Evolutionary conservation across 2,888 invertebrate species (phyloP), one percentile per base, ranked within the genome.

Genomic region (Melanchra persicariae): DNA sequence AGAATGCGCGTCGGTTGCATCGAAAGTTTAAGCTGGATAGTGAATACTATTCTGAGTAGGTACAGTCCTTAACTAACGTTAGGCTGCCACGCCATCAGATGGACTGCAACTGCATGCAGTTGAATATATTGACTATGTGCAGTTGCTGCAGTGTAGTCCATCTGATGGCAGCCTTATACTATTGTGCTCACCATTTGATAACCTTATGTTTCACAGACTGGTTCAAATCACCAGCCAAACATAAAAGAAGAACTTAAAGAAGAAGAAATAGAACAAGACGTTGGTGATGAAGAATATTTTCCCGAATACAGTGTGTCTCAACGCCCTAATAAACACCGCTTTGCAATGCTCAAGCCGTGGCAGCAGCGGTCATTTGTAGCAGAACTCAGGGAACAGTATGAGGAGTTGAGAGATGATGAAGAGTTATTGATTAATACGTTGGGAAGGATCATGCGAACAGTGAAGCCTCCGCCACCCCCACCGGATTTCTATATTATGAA

Each of bases 361-460:
- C 85, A 89, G 49, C 82, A 83, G 47, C 82, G 70, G n/a, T 94
- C 93, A 2, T 93, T 91, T 87, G 90, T 95, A 4, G 84, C 88
- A 2, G 89, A 93, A 61, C 76, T 95, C 10, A 85, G 86, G 26
- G 82, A 90, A 24, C 70, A 88, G 34, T 89, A 91, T 71, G 91
- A 91, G 0, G 91, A 93, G 45, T 75, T 95, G 58, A 83, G 74
- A n/a, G 77, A 87, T 0, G 85, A 94, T 75, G 77, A 85, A 7
- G 86, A 91, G 2, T 76, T 86, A 12, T 81, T 95, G 2, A 80
- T 95, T 0, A 80, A 87, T 15, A 89, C 90, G 7, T 77, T 95
- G 19, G 87, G 90, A 9, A 88, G 88, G 58, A 89, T 93, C 0
- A 95, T 95, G 95, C 89, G 88, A 60, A 83, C 77, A 37, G 81